phyloP scores from a whole-genome alignment of 2,113 vertebrate species.

The Pelecanus crispus region DNA sequence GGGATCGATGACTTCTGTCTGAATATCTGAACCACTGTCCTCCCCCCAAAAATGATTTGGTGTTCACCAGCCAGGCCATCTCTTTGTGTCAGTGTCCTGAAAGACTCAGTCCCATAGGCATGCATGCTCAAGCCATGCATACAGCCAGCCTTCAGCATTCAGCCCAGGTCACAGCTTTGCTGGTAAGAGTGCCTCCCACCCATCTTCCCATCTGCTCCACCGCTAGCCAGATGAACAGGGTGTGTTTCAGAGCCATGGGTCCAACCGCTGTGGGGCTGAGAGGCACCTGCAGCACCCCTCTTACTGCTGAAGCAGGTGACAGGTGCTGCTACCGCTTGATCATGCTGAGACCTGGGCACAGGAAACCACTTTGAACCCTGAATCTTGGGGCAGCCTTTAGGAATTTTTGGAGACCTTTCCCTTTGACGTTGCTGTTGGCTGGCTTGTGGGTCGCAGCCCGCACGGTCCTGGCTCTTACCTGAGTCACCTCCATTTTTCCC shows the following conservation, averaged over 20 bases:
- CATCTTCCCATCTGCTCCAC: neutral
- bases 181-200: neutral
- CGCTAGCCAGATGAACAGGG: neutral
- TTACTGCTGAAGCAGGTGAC: neutral
- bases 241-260: neutral
- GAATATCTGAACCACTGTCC: neutral
- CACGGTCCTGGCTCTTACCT: neutral
- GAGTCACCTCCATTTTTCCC: neutral
- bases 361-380: neutral
- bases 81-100: neutral
- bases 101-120: neutral
- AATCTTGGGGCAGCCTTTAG: neutral
- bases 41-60: neutral
- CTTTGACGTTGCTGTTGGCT: neutral
- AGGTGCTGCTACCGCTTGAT: neutral
- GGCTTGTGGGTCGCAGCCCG: rapidly evolving
- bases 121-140: neutral
- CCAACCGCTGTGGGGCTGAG: neutral
- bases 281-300: neutral
- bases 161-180: neutral
- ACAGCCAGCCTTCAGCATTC: neutral
- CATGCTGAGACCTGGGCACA: neutral
- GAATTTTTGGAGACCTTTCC: neutral
- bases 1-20: rapidly evolving
- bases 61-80: neutral